Percentiles rank a stretch among this genome's conserved stretches.
Evolutionary conservation across 2,113 vertebrate species (phyloP).

Genomic region (Dipodomys spectabilis): DNA sequence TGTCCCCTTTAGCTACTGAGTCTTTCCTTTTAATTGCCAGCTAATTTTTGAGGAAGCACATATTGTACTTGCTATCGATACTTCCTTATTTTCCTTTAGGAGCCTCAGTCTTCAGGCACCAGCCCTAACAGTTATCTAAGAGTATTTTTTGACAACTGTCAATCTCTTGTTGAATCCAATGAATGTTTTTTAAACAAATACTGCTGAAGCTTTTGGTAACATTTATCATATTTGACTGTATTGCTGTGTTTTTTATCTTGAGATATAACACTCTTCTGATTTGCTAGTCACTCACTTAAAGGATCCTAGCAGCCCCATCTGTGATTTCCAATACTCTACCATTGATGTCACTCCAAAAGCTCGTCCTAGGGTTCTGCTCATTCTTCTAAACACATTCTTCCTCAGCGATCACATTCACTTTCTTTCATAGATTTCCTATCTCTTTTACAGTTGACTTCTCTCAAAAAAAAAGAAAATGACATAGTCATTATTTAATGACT

Average conservation of each 20-base stretch:
- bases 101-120: background rate
- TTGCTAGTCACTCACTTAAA: background rate
- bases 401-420: background rate
- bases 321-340: background rate
- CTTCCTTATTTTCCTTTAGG: background rate
- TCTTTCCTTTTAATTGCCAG: background rate
- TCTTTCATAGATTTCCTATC: background rate
- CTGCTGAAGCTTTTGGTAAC: background rate
- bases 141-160: constrained; percentile 31
- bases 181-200: background rate
- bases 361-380: background rate
- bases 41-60: background rate
- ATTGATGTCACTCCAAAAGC: background rate
- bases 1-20: background rate
- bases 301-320: background rate
- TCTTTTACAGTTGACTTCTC: background rate
- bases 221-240: background rate
- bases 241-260: background rate
- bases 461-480: background rate
- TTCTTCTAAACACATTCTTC: background rate
- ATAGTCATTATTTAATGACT: constrained; percentile 42
- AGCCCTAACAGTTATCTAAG: background rate
- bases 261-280: background rate
- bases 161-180: background rate
- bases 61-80: background rate